Base-by-base conservation (phyloP, 2,888 invertebrate species). In the Chaetogeoica ovagalla region DNA sequence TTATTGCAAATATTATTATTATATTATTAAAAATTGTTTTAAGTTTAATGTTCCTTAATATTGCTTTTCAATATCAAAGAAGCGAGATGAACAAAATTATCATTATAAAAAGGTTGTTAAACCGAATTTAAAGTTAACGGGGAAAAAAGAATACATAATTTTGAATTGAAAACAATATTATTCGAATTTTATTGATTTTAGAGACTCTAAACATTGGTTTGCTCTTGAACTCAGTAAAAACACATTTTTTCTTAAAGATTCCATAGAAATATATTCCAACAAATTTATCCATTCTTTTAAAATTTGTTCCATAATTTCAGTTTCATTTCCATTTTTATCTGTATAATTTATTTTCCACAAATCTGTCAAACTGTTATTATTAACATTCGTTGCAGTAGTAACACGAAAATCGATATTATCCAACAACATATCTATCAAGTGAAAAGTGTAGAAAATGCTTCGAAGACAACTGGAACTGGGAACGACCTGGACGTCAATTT, bases 201-300 rank as follows among this genome's bases (percentile, higher is more conserved):
- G 7, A 9, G 21, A 15, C 7, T 79, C 71, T 63, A 79, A 63
- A 70, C 62, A 71, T 57, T 79, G 79, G 17, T 71, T 71, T 9
- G 79, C 79, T 70, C 63, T 63, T 23, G 63, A 63, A 57, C 79
- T 79, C 2, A 79, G 21, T 71, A 79, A 63, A 71, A 79, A 79
- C 19, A 79, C 70, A 55, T 71, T 71, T 69, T 79, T 79, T 30
- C 39, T 79, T 23, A 79, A 70, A 5, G 79, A 57, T 79, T 79
- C 70, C 63, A 62, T 62, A 30, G 77, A 77, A 71, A 79, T 79
- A 63, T 62, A 19, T 57, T 57, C 57, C 55, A 79, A 63, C 17
- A 23, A 1, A 43, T 63, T 23, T 39, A 4, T 71, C 69, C 79
- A 70, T 57, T 71, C 63, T 57, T 71, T 62, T 23, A 23, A 21